phyloP scores from a whole-genome alignment of 92 coral and sea anemone genomes.

The Metridium senile region DNA sequence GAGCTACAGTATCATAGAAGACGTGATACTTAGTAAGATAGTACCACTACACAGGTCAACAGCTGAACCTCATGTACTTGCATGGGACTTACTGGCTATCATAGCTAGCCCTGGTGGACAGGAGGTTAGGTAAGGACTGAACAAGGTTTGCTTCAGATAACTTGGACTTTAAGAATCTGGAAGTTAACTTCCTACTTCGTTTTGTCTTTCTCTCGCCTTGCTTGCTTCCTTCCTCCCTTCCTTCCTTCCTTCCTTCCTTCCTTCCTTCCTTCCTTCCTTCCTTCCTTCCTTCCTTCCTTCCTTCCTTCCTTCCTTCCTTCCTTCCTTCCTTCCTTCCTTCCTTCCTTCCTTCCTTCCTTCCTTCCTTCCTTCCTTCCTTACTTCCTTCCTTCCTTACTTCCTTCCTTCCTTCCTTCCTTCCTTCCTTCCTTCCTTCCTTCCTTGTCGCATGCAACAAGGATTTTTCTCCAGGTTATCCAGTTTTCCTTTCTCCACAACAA shows the following conservation, averaged over 20 bases:
- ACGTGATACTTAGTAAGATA: slow-evolving; percentile 74
- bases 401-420: no score
- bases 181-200: background rate
- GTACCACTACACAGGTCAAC: slow-evolving; percentile 74
- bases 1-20: slow-evolving; percentile 78
- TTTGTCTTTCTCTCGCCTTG: background rate
- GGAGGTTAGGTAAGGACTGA: slow-evolving; percentile 71
- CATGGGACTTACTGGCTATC: slow-evolving; percentile 77
- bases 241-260: background rate
- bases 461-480: no score
- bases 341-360: no score
- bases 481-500: no score
- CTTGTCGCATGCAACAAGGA: no score
- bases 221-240: background rate
- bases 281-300: background rate
- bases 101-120: slow-evolving; percentile 87
- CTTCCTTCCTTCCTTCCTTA: no score
- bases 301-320: no score
- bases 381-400: background rate
- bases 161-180: no score
- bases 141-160: background rate
- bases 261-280: background rate
- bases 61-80: slow-evolving; percentile 56
- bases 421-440: no score
- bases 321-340: no score